Evolutionary conservation across 2,113 vertebrate genomes (phyloP).

Genomic region (Tichodroma muraria): DNA sequence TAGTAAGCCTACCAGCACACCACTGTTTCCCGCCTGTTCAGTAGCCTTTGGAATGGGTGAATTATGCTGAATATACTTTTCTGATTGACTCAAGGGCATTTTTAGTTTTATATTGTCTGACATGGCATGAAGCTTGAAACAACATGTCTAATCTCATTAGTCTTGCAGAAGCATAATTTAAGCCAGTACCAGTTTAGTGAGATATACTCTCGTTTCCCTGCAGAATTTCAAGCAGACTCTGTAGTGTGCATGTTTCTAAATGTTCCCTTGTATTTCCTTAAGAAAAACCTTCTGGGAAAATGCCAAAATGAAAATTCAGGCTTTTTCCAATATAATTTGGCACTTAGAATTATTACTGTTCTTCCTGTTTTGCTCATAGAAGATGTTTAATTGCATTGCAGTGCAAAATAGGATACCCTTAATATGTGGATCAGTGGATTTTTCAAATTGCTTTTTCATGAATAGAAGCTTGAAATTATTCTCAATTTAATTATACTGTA

Average conservation of each 20-base stretch:
- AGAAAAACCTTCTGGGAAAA: constrained; percentile 58
- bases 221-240: constrained; percentile 53
- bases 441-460: constrained; percentile 57
- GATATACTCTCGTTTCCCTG: constrained; percentile 62
- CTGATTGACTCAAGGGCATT: constrained; percentile 71
- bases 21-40: constrained; percentile 3
- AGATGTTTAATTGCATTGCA: constrained; percentile 52
- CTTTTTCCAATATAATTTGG: constrained; percentile 56
- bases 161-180: constrained; percentile 68
- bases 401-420: constrained; percentile 41
- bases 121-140: constrained; percentile 71
- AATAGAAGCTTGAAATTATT: constrained; percentile 53
- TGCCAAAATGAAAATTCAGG: constrained; percentile 59
- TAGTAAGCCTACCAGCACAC: not conserved
- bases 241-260: constrained; percentile 45
- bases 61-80: constrained; percentile 64
- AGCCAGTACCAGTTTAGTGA: constrained; percentile 59
- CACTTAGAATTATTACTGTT: constrained; percentile 56
- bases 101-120: constrained; percentile 70
- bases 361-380: constrained; percentile 46
- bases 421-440: constrained; percentile 53
- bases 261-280: constrained; percentile 21
- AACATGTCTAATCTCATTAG: constrained; percentile 77
- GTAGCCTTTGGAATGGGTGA: constrained; percentile 41
- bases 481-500: constrained; percentile 58